phyloP scores from a whole-genome alignment of 2,113 vertebrate species.

The Narcine bancroftii region DNA sequence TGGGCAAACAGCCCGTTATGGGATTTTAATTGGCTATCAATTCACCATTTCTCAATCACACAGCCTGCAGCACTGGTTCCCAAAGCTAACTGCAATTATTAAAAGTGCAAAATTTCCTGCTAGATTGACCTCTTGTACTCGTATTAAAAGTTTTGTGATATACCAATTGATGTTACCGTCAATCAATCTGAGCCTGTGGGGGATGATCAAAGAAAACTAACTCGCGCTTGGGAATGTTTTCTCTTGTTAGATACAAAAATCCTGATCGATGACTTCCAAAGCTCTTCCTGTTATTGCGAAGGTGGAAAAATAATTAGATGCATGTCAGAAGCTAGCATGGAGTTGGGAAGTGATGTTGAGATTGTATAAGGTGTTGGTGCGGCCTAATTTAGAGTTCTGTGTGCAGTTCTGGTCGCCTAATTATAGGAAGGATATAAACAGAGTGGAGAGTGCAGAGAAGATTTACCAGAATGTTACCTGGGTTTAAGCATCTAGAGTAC shows the following conservation, averaged over 20 bases:
- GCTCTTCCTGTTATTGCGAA: slow-evolving; percentile 13
- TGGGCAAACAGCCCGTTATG: not conserved
- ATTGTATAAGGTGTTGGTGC: no score
- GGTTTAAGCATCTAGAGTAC: no score
- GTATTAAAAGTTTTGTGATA: not conserved
- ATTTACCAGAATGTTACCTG: no score
- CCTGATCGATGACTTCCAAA: slow-evolving; percentile 31
- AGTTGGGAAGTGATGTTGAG: no score
- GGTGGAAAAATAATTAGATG: slow-evolving; percentile 14
- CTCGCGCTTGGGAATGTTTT: not conserved
- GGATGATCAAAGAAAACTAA: not conserved
- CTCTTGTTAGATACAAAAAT: slow-evolving; percentile 3
- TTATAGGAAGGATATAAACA: no score
- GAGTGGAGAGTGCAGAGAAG: no score
- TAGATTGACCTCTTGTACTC: not conserved
- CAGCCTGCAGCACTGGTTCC: not conserved
- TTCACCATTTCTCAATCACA: not conserved
- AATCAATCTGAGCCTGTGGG: not conserved
- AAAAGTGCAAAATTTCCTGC: not conserved
- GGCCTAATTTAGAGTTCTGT: no score
- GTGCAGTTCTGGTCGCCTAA: no score
- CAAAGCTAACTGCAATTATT: not conserved
- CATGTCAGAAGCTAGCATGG: not conserved
- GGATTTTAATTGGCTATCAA: not conserved
- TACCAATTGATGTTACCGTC: not conserved